Percentiles rank a stretch among this genome's conserved stretches.
These are phyloP conservation scores for Coecobrya sp. DNA, from an alignment of 2,888 invertebrate species.

Conservation along the genomic window DNA sequence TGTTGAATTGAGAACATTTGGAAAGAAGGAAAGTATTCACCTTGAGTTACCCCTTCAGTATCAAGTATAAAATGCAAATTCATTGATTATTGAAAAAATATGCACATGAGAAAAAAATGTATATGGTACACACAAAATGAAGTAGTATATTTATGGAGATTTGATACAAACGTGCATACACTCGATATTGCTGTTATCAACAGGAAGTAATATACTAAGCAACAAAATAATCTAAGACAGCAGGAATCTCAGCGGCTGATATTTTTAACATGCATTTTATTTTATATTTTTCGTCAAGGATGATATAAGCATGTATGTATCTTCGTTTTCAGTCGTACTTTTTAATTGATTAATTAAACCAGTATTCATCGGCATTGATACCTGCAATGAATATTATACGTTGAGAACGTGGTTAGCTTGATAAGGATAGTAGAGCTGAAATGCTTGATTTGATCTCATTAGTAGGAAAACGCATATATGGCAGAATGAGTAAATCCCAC, in stretches of 20 bases:
- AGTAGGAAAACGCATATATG: background rate
- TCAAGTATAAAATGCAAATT: background rate
- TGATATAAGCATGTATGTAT: background rate
- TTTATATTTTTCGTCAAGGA: background rate
- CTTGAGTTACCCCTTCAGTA: background rate
- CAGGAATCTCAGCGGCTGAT: slow-evolving; percentile 1
- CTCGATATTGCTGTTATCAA: background rate
- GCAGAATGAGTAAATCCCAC: too few species aligned
- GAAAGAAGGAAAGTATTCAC: slow-evolving; percentile 23
- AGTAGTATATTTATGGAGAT: background rate
- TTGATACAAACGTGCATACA: background rate
- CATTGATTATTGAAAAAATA: background rate
- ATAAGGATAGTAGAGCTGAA: background rate
- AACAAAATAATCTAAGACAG: background rate
- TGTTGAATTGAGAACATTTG: background rate
- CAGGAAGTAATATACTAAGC: background rate
- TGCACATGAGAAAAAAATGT: background rate
- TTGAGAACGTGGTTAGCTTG: background rate
- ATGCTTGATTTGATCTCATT: background rate
- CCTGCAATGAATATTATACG: background rate
- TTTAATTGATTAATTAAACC: background rate
- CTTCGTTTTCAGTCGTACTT: background rate
- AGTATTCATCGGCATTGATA: background rate
- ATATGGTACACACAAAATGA: background rate
- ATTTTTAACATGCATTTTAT: background rate